A percentile compares a stretch with the other conserved stretches of the same genome.
phyloP scores from a whole-genome alignment of 2,113 vertebrate genomes.

The Oryzias melastigma region DNA sequence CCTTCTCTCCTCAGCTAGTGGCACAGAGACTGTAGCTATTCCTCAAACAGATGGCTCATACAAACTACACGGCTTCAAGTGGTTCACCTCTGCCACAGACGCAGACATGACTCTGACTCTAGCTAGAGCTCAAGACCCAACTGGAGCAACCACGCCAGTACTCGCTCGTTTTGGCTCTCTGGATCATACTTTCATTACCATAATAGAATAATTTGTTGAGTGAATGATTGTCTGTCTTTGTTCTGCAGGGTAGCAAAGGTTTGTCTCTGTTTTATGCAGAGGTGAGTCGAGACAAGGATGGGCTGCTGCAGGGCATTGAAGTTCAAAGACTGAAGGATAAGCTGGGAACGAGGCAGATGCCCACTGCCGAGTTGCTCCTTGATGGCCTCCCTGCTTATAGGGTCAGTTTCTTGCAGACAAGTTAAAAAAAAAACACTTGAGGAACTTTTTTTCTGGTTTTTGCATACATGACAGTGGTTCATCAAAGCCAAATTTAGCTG shows the following conservation, averaged over 20 bases:
- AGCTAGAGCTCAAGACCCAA: conserved; percentile 74
- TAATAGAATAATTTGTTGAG: background rate
- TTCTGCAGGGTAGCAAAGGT: conserved; percentile 78
- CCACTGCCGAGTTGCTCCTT: conserved; percentile 86
- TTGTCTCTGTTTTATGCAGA: conserved; percentile 86
- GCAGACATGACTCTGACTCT: conserved; percentile 84
- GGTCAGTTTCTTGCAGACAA: conserved; percentile 54
- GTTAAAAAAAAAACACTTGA: background rate
- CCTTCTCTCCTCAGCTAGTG: conserved; percentile 59
- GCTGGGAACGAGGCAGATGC: conserved; percentile 85
- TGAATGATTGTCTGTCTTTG: conserved; percentile 3
- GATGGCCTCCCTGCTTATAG: conserved; percentile 77
- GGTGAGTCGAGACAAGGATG: conserved; percentile 71
- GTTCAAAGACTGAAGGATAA: conserved; percentile 89
- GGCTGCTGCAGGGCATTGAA: conserved; percentile 78
- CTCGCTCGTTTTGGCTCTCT: background rate
- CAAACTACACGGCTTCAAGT: conserved; percentile 84
- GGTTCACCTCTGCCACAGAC: conserved; percentile 88
- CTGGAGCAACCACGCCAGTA: conserved; percentile 73
- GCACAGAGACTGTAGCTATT: conserved; percentile 83
- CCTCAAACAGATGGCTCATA: conserved; percentile 79
- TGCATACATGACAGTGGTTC: background rate
- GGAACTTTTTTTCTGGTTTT: background rate
- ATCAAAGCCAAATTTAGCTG: no score
- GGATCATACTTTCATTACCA: background rate